Conservation (phyloP, 2,113 vertebrate genomes). For the Scortum barcoo region DNA sequence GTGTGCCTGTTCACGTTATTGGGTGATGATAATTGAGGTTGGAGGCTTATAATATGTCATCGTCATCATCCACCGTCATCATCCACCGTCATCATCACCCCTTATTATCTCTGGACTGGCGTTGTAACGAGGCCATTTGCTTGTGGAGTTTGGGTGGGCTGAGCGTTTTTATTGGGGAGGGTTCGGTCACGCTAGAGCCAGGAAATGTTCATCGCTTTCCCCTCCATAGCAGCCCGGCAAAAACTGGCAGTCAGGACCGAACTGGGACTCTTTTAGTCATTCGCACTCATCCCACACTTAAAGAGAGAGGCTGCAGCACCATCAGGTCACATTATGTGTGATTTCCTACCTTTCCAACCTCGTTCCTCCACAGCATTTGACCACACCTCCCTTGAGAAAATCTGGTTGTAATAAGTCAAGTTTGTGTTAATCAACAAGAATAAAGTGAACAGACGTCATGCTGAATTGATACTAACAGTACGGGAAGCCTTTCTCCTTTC, state of each 20-base stretch:
- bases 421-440: conserved; percentile 1
- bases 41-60: not conserved
- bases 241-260: conserved; percentile 46
- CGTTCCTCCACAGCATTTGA: not conserved
- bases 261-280: conserved; percentile 46
- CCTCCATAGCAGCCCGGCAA: conserved; percentile 26
- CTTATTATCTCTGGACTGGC: conserved; percentile 26
- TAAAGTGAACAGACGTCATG: not conserved
- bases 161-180: conserved; percentile 33
- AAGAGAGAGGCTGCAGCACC: not conserved
- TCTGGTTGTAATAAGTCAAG: conserved; percentile 5
- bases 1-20: conserved; percentile 1
- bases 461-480: not conserved
- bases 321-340: conserved; percentile 10
- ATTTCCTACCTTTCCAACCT: conserved; percentile 17
- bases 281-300: conserved; percentile 42
- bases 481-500: not conserved
- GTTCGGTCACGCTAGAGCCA: conserved; percentile 16
- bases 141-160: conserved; percentile 17
- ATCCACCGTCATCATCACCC: conserved; percentile 12
- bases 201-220: conserved; percentile 21
- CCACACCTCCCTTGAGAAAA: not conserved
- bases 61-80: conserved; percentile 30
- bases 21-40: conserved; percentile 9
- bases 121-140: conserved; percentile 38